Base-by-base conservation (phyloP, 2,888 invertebrate genomes). In the Dascillus cervinus region DNA sequence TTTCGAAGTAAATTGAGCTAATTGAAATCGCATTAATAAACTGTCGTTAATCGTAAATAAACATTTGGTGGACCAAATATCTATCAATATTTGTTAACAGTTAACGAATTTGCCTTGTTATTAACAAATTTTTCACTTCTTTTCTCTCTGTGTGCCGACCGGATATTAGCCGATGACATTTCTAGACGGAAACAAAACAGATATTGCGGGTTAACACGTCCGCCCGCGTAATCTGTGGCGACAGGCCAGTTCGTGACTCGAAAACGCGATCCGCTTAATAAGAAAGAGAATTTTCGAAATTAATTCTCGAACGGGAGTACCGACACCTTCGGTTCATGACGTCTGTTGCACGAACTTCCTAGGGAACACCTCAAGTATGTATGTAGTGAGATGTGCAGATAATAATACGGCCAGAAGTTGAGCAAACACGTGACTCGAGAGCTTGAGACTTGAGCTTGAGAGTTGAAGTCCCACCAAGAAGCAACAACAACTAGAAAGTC, bases 161-260 rank as follows among this genome's bases (percentile, higher is more conserved):
- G n/a, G n/a, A n/a, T n/a, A 36, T 36, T 30, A 32, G 39, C 34
- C 32, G 35, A 39, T 39, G 39, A 29, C 39, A 35, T 39, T 39
- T 24, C 29, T 26, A 26, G 32, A 39, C 33, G 4, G 57, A 54
- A 54, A 54, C 54, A 53, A 56, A 58, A 52, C 57, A 58, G 59
- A 60, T 55, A 54, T 49, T 50, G 55, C 53, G 52, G 55, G 57
- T 59, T 62, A 60, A 59, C 61, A 59, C 60, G 61, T 58, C 58
- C 50, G 44, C 51, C 49, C 53, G 47, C 53, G 59, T 62, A 62
- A 62, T 62, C 62, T 62, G 60, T 53, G 59, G 59, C 57, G 62
- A 62, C 62, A 62, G 62, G 57, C 55, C 46, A 55, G 52, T 58
- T 57, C 62, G 62, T 62, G 62, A 62, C 61, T 60, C 58, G 61